These are phyloP conservation scores for Sycophila sp. DNA, from an alignment of 1,140 invertebrate genomes.

Conservation along the genomic window DNA sequence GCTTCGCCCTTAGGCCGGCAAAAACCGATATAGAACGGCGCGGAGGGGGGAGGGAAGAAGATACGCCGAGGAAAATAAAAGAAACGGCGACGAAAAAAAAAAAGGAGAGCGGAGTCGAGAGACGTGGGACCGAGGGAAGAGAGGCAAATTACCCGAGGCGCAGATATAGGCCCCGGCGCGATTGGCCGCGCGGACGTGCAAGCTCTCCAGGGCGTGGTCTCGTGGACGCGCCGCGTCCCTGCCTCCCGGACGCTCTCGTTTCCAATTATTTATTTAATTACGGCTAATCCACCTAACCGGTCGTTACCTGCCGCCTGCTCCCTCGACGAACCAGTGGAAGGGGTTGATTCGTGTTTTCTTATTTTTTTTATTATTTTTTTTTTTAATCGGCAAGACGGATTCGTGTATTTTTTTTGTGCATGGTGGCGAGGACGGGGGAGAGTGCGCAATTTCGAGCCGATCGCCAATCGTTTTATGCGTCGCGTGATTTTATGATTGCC, in stretches of 20 bases:
- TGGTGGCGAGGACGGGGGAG: too few relatives aligned
- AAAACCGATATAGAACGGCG: not conserved
- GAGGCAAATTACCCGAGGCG: not conserved
- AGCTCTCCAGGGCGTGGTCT: constrained; percentile 57
- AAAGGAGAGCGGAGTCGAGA: not conserved
- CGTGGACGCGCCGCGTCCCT: constrained; percentile 38
- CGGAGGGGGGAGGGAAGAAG: not conserved
- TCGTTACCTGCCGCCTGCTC: too few relatives aligned
- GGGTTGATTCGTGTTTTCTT: too few relatives aligned
- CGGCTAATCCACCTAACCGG: constrained; percentile 7
- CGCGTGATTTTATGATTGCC: too few relatives aligned
- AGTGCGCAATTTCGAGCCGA: too few relatives aligned
- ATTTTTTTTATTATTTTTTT: too few relatives aligned
- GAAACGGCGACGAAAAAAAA: not conserved
- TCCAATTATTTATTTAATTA: constrained; percentile 20
- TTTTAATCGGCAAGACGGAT: too few relatives aligned
- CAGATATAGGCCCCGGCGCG: constrained; percentile 34
- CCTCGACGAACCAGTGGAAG: too few relatives aligned
- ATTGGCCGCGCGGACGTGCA: constrained; percentile 52
- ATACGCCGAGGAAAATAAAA: not conserved
- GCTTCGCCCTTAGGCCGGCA: not conserved
- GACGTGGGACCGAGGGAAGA: too few relatives aligned
- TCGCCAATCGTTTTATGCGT: too few relatives aligned
- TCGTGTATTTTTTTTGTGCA: too few relatives aligned
- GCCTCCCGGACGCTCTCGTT: constrained; percentile 46